Evolutionary conservation across 1,140 invertebrate genomes (phyloP), one percentile per base, ranked within the genome.

Genomic region (Coenobita brevimanus): DNA sequence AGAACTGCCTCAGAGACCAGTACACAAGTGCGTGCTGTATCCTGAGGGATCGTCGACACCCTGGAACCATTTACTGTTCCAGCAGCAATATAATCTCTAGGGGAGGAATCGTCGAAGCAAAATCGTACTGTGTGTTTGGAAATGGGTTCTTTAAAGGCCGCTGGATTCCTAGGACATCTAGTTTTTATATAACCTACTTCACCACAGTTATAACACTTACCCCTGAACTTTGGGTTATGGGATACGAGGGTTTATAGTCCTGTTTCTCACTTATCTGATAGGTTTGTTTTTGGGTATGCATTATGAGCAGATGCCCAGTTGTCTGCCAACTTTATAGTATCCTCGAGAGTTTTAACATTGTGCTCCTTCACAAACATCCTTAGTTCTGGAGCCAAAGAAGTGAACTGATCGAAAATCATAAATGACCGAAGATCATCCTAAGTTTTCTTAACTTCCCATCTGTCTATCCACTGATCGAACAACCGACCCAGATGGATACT

Each of bases 291-390:
- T 6, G 62, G 62, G n/a, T 67, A 67, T 4, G 62, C 62, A 24
- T 67, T 67, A 33, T 67, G 62, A 67, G 62, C 62, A 67, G 62
- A n/a, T 24, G 62, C 62, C 62, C 62, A 67, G n/a, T 67, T 67
- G n/a, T 67, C 62, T 33, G 62, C n/a, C n/a, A 67, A 33, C 62
- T 24, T n/a, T 6, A 67, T 6, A 24, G 62, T 10, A 6, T 67
- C n/a, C 8, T 67, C 62, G 6, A 67, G 62, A 67, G 62, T 67
- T 24, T n/a, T n/a, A 8, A 67, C 62, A 67, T 67, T 67, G n/a
- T 67, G 62, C n/a, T 67, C 62, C n/a, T 67, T 67, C 21, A 67
- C 6, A n/a, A 10, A 67, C 6, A n/a, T 67, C n/a, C 62, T n/a
- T 4, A 67, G 21, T 10, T 67, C 62, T 6, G 62, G n/a, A 10